Evolutionary conservation across 2,113 vertebrate species (phyloP).

Genomic region (Poeciliopsis occidentalis): DNA sequence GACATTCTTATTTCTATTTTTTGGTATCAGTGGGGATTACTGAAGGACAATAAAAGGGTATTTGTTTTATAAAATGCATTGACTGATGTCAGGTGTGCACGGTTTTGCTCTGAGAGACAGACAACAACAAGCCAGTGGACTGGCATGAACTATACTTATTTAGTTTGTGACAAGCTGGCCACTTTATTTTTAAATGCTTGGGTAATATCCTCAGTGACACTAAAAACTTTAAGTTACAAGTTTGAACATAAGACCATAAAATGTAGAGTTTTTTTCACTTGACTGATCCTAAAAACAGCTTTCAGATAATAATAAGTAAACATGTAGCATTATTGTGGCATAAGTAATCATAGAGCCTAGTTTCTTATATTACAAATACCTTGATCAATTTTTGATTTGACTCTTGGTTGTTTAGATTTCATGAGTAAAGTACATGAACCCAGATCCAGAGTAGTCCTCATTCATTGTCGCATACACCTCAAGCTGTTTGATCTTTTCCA

Average conservation of each 20-base stretch:
- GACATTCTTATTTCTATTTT: too few relatives aligned
- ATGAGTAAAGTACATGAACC: neutral
- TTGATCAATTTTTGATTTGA: neutral
- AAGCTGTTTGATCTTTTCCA: neutral
- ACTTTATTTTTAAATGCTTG: neutral
- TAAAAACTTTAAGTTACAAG: neutral
- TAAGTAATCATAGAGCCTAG: neutral
- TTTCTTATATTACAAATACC: neutral
- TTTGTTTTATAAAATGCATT: too few relatives aligned
- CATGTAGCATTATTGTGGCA: neutral
- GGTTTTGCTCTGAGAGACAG: too few relatives aligned
- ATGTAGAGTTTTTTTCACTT: neutral
- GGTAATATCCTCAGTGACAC: neutral
- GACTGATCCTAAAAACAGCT: neutral
- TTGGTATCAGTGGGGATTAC: too few relatives aligned
- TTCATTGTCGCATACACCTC: rapidly evolving
- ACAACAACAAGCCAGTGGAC: too few relatives aligned
- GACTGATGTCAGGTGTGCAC: too few relatives aligned
- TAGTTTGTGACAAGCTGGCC: neutral
- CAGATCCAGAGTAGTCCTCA: neutral
- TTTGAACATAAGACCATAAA: neutral
- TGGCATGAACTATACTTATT: too few relatives aligned
- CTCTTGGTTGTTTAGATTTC: too few relatives aligned
- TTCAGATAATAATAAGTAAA: neutral
- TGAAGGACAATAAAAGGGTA: too few relatives aligned